phyloP scores from a whole-genome alignment of 1,140 invertebrate genomes.

The Theocolax elegans region DNA sequence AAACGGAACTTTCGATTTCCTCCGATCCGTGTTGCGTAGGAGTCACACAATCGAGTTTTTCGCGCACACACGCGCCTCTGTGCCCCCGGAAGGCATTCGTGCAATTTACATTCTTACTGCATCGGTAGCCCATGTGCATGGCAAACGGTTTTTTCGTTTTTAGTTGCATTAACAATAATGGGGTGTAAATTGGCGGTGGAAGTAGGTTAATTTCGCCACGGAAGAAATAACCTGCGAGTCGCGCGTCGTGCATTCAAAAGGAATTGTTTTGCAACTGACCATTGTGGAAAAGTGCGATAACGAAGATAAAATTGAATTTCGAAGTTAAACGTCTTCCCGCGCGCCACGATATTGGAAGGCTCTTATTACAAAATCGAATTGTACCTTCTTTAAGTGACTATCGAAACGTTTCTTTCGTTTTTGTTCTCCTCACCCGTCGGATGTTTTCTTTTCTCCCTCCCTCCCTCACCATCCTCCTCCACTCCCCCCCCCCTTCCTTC shows the following conservation, averaged over 20 bases:
- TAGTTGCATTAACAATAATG: constrained; percentile 14
- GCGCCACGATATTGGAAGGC: neutral
- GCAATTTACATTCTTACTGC: constrained; percentile 26
- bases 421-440: neutral
- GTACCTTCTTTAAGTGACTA: neutral
- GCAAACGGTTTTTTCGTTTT: constrained; percentile 14
- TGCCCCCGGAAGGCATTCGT: neutral
- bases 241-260: constrained; percentile 24
- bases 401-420: neutral
- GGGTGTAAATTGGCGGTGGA: constrained; percentile 13
- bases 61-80: too few relatives aligned
- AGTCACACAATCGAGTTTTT: neutral
- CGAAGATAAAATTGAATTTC: constrained; percentile 30
- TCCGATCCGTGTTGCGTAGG: neutral
- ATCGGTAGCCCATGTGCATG: neutral
- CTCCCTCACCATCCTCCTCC: neutral
- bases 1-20: constrained; percentile 29
- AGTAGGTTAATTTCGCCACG: constrained; percentile 39
- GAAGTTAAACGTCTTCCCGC: constrained; percentile 20
- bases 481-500: neutral
- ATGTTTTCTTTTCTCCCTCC: neutral
- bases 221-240: constrained; percentile 25
- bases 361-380: constrained; percentile 18
- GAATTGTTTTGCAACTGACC: constrained; percentile 34
- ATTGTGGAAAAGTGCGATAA: constrained; percentile 36